Conservation (phyloP, 1,140 invertebrate species). For the Bombus difficillimus region DNA sequence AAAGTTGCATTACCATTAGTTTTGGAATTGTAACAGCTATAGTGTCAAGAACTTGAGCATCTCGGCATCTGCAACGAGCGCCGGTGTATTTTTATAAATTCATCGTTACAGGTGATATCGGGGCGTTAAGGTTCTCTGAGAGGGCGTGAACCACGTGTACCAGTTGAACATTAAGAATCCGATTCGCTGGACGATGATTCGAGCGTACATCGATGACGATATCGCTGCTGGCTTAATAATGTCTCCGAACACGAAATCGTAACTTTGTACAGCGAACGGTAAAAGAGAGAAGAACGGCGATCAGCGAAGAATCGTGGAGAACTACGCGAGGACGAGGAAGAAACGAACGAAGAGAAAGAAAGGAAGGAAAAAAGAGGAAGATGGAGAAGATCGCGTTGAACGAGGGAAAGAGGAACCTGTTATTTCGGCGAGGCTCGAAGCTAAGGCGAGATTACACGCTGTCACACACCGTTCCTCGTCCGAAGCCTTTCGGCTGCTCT, state of each 20-base stretch:
- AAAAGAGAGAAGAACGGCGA: background rate
- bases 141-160: conserved; percentile 16
- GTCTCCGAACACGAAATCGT: conserved; percentile 56
- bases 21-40: background rate
- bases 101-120: conserved; percentile 44
- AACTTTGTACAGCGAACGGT: conserved; percentile 40
- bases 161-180: conserved; percentile 54
- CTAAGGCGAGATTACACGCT: conserved; percentile 79
- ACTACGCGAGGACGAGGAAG: background rate
- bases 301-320: background rate
- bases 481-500: conserved; percentile 58
- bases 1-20: background rate
- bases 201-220: conserved; percentile 20
- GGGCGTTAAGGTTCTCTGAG: conserved; percentile 41
- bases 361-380: background rate
- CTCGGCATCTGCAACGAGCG: background rate
- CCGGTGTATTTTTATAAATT: conserved; percentile 58
- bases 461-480: conserved; percentile 73
- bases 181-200: conserved; percentile 45
- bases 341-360: background rate
- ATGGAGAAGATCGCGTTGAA: conserved; percentile 52
- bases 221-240: conserved; percentile 61
- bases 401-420: conserved; percentile 76
- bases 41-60: background rate
- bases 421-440: conserved; percentile 73